These are phyloP conservation scores for Pluvianellus socialis DNA, from an alignment of 2,113 vertebrate species.

Conservation along the genomic window DNA sequence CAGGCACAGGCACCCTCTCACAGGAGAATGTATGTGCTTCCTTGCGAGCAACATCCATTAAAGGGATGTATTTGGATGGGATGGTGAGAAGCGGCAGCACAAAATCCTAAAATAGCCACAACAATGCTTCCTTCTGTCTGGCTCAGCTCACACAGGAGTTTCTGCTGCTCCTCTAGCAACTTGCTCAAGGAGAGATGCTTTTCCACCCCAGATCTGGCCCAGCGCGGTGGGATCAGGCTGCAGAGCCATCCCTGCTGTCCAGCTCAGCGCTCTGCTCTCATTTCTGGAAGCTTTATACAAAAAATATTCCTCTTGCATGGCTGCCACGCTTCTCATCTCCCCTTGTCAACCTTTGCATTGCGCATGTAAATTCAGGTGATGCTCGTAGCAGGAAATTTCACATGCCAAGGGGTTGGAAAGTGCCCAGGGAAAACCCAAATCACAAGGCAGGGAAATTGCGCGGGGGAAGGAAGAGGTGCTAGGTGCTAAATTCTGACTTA, in stretches of 20 bases:
- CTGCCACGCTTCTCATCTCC: not conserved
- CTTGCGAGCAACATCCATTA: not conserved
- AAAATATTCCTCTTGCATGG: accelerated
- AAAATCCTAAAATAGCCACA: not conserved
- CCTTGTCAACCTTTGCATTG: not conserved
- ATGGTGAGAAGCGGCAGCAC: not conserved
- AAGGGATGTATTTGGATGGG: not conserved
- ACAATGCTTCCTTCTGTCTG: not conserved
- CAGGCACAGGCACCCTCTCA: not conserved
- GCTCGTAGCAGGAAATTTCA: not conserved
- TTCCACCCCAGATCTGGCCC: not conserved
- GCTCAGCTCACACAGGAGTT: not conserved
- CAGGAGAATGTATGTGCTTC: conserved; percentile 11
- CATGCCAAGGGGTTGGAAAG: not conserved
- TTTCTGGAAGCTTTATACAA: not conserved
- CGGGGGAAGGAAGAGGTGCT: accelerated
- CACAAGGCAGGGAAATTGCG: not conserved
- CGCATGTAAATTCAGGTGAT: not conserved
- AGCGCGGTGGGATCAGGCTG: accelerated
- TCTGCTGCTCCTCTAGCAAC: not conserved
- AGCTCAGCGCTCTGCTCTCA: not conserved
- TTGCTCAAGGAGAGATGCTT: not conserved
- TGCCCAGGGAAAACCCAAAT: not conserved
- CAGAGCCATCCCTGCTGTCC: not conserved
- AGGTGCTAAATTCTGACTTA: not conserved